A percentile compares a stretch with the other conserved stretches of the same genome.
These are phyloP conservation scores for Calycopis cecrops DNA, from an alignment of 1,140 invertebrate genomes.

Conservation along the genomic window DNA sequence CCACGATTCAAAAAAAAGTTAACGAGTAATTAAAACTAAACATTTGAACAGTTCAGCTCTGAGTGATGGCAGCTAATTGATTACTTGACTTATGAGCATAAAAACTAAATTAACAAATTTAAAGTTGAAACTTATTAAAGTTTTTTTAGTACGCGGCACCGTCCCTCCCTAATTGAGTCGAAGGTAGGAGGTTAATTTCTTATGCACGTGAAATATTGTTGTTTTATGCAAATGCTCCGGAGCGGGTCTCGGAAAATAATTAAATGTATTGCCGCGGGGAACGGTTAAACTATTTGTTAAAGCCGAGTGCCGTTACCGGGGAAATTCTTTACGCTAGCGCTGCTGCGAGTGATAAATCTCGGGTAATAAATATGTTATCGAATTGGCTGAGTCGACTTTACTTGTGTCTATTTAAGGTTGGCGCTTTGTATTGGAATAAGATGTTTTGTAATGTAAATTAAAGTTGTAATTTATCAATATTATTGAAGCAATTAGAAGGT, in stretches of 20 bases:
- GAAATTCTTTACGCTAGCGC: not conserved
- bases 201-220: conserved; percentile 64
- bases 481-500: too few species aligned
- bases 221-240: conserved; percentile 64
- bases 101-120: conserved; percentile 32
- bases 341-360: not conserved
- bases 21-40: conserved; percentile 3
- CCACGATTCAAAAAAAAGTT: not conserved
- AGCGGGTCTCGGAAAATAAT: conserved; percentile 57
- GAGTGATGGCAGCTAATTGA: conserved; percentile 54
- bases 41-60: conserved; percentile 13
- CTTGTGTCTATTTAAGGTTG: conserved; percentile 21
- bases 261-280: conserved; percentile 55
- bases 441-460: too few species aligned
- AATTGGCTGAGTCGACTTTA: conserved; percentile 16
- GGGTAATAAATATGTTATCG: not conserved
- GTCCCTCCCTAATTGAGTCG: conserved; percentile 57
- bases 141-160: conserved; percentile 50
- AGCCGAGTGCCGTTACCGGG: conserved; percentile 18
- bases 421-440: too few species aligned
- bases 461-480: too few species aligned
- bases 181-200: conserved; percentile 64
- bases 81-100: conserved; percentile 34
- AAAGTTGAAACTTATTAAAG: conserved; percentile 49
- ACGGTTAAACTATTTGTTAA: conserved; percentile 47